Conservation (phyloP, 2,888 invertebrate species). For the Calephelis perditalis region DNA sequence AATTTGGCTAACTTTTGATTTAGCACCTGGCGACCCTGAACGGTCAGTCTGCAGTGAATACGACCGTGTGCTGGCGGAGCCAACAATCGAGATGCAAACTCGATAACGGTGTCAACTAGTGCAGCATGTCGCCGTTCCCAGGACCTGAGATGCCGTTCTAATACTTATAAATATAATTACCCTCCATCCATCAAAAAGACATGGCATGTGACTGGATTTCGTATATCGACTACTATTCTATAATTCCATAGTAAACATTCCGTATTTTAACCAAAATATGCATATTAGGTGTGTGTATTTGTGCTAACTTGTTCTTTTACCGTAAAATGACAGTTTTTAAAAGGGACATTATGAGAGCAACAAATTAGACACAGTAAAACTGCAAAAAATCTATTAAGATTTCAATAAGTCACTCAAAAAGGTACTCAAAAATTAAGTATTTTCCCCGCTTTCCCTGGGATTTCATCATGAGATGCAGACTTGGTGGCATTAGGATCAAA, state of each 20-base stretch:
- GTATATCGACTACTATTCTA: background rate
- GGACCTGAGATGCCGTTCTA: slow-evolving; percentile 74
- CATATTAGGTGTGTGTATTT: too few relatives aligned
- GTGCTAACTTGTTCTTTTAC: too few relatives aligned
- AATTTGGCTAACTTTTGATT: too few relatives aligned
- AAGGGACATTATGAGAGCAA: too few relatives aligned
- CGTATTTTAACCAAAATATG: slow-evolving; percentile 23
- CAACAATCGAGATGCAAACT: slow-evolving; percentile 70
- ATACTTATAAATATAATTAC: slow-evolving; percentile 76
- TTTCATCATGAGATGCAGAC: too few relatives aligned
- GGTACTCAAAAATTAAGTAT: too few relatives aligned
- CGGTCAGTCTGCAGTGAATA: slow-evolving; percentile 32
- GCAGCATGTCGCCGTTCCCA: slow-evolving; percentile 68
- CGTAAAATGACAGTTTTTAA: too few relatives aligned
- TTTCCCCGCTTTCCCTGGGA: too few relatives aligned
- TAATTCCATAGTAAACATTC: slow-evolving; percentile 51
- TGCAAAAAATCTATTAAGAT: too few relatives aligned
- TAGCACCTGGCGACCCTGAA: slow-evolving; percentile 21
- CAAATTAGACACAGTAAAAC: too few relatives aligned
- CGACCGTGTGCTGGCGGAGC: slow-evolving; percentile 39
- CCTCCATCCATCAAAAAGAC: slow-evolving; percentile 68
- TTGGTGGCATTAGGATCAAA: too few relatives aligned
- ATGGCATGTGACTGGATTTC: slow-evolving; percentile 25
- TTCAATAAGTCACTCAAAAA: too few relatives aligned
- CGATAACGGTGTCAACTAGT: slow-evolving; percentile 71